These are phyloP conservation scores for Vidua macroura DNA, from an alignment of 2,113 vertebrate genomes.

Conservation along the genomic window DNA sequence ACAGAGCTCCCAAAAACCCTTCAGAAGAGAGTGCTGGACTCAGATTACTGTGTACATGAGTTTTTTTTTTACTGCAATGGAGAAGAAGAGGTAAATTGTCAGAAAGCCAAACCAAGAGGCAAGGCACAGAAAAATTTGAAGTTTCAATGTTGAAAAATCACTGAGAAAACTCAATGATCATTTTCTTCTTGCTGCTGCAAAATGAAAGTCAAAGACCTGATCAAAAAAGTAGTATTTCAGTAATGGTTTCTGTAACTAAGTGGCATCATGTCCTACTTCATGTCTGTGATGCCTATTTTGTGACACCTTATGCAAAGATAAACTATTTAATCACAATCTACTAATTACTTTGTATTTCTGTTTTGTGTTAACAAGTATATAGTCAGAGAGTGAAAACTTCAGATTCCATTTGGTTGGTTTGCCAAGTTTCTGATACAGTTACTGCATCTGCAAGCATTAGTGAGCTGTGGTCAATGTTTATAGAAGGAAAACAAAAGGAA, in stretches of 20 bases:
- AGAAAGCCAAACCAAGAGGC: background rate
- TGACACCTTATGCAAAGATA: background rate
- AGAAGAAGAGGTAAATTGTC: background rate
- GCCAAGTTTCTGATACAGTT: background rate
- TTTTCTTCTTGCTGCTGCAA: background rate
- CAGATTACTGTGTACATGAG: background rate
- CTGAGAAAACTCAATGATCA: background rate
- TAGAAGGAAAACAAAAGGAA: background rate
- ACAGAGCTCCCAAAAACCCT: background rate
- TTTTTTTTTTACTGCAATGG: background rate
- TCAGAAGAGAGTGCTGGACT: background rate
- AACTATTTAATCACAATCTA: background rate
- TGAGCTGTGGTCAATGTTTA: background rate
- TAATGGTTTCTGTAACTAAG: background rate
- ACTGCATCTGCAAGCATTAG: background rate
- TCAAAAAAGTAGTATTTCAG: background rate
- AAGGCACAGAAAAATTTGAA: background rate
- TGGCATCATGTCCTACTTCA: background rate
- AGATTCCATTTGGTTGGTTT: background rate
- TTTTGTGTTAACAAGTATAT: background rate
- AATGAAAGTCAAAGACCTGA: background rate
- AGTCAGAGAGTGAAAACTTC: background rate
- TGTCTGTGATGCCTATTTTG: background rate
- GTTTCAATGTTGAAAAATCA: fast-evolving
- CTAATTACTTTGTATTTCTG: background rate